Base-by-base conservation (phyloP, 2,113 vertebrate genomes). In the Varanus salvator region DNA sequence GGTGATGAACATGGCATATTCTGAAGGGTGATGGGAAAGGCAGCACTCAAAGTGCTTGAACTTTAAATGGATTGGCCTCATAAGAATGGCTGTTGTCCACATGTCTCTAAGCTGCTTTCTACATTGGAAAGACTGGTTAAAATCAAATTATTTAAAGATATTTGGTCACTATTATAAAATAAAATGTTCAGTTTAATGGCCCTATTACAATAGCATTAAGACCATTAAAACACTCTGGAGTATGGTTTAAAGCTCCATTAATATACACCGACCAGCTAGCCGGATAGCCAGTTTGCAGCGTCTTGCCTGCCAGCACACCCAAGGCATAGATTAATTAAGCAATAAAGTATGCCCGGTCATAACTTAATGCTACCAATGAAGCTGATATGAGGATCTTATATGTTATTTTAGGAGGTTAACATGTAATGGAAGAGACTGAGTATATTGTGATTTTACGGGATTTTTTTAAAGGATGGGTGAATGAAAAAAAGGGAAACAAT, bases 121-220 rank as follows among this genome's bases (percentile, higher is more conserved):
- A n/a, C 29, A 44, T 84, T 50, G 71, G n/a, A 89, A 78, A 34
- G 8, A 31, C 60, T 8, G 44, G 75, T 68, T 87, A 74, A 88
- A 83, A 83, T 84, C 69, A 84, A 74, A 83, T 83, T 89, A 60
- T 83, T 89, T 86, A 68, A 82, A 75, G 44, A 82, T 81, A 86
- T 66, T 66, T 74, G 69, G 84, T 81, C 78, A 87, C 69, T 75
- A 81, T 69, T 75, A 90, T 87, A 82, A 87, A 90, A 76, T 90
- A 90, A 90, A 87, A 76, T 21, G 54, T 75, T 87, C 78, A 14
- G 54, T 66, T 69, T 92, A 75, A 89, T 83, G 9, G 52, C 21
- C 66, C 72, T n/a, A 64, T 87, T 88, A 12, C 66, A n/a, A 87
- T 31, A 84, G 34, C 80, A 69, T 50, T 14, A 85, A 86, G 44